These are phyloP conservation scores for Chionomys nivalis DNA, from an alignment of 2,113 vertebrate species.

Conservation along the genomic window DNA sequence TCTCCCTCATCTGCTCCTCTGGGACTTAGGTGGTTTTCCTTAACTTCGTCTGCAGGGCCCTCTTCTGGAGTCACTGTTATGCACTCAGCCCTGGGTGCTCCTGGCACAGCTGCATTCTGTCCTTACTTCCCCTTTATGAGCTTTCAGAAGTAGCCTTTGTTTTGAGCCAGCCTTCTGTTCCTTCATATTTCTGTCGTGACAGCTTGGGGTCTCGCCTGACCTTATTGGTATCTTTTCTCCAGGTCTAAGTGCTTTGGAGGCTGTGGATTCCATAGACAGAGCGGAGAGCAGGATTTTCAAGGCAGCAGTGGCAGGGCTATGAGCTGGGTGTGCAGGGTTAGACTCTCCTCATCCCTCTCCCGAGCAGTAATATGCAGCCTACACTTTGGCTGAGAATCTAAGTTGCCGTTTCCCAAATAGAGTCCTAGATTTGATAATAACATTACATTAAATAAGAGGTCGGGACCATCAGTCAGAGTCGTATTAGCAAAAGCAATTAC, in stretches of 20 bases:
- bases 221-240: background rate
- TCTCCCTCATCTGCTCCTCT: too few species aligned
- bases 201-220: rapidly evolving
- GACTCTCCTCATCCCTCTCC: background rate
- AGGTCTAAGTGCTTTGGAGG: background rate
- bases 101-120: background rate
- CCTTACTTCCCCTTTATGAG: background rate
- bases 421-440: background rate
- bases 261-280: background rate
- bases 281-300: background rate
- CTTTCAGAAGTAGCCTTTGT: background rate
- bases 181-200: background rate
- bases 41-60: background rate
- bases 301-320: background rate
- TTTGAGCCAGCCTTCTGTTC: background rate
- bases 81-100: background rate
- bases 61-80: background rate
- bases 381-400: background rate
- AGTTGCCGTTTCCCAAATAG: background rate
- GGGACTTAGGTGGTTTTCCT: background rate
- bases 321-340: background rate
- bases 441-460: background rate
- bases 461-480: background rate
- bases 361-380: rapidly evolving
- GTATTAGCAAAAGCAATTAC: constrained; percentile 47